phyloP scores from a whole-genome alignment of 2,113 vertebrate species.

The Colaptes auratus region DNA sequence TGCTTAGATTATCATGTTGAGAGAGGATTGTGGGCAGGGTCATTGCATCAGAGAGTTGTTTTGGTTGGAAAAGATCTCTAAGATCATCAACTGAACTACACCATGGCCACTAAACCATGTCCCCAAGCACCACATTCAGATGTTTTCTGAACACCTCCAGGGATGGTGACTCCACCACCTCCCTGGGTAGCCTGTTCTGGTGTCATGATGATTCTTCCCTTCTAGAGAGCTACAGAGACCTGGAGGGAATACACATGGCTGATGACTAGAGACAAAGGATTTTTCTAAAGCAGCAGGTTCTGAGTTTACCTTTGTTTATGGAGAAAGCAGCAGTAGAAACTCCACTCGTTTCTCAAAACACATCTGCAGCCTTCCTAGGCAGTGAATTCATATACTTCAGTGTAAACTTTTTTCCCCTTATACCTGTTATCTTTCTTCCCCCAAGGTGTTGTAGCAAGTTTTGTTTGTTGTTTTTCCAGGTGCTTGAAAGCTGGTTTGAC shows the following conservation, averaged over 20 bases:
- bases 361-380: background rate
- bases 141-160: too few species aligned
- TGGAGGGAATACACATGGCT: background rate
- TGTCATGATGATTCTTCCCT: background rate
- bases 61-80: too few species aligned
- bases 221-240: background rate
- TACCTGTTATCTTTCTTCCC: background rate
- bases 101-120: too few species aligned
- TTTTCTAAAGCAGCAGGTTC: background rate
- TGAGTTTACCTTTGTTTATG: background rate
- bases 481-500: slow-evolving; percentile 93
- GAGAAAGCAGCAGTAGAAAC: background rate
- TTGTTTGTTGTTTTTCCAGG: slow-evolving; percentile 66
- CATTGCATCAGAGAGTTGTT: too few species aligned
- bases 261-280: background rate
- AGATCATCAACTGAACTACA: too few species aligned
- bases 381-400: background rate
- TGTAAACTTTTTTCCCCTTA: background rate
- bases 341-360: background rate
- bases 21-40: background rate
- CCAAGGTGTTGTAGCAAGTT: background rate
- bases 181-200: background rate
- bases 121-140: too few species aligned
- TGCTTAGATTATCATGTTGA: background rate
- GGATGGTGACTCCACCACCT: too few species aligned